Conservation (phyloP, 2,888 invertebrate species). For the Eudemis profundana region DNA sequence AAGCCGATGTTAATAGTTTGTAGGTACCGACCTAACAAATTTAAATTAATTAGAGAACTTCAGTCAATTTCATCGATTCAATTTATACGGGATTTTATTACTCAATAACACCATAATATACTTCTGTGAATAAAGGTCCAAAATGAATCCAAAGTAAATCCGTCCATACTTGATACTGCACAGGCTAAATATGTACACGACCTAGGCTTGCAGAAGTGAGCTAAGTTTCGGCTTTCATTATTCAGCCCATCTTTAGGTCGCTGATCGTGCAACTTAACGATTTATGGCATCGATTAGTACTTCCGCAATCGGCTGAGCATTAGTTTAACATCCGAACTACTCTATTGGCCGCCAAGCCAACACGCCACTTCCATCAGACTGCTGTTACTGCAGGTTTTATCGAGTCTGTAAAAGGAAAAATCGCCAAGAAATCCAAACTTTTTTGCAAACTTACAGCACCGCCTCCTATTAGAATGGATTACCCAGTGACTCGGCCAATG, state of each 20-base stretch:
- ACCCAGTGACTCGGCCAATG: constrained; percentile 12
- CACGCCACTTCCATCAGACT: not conserved
- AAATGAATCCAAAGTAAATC: too few species aligned
- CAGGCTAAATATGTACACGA: not conserved
- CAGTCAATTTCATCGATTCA: too few species aligned
- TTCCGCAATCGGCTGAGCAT: constrained; percentile 18
- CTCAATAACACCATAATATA: too few species aligned
- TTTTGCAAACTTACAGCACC: too few species aligned
- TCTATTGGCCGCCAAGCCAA: not conserved
- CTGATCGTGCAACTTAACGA: constrained; percentile 23
- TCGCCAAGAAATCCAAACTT: too few species aligned
- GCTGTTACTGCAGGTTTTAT: not conserved
- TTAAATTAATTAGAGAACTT: too few species aligned
- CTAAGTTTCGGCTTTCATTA: not conserved
- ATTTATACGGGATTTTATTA: too few species aligned
- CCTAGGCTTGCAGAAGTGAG: not conserved
- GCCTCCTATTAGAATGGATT: constrained; percentile 1
- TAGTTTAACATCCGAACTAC: constrained; percentile 22
- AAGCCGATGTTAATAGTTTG: not conserved
- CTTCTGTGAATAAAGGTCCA: too few species aligned
- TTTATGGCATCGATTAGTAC: constrained; percentile 29
- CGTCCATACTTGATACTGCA: too few species aligned
- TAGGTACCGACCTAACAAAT: too few species aligned
- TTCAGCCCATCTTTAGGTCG: not conserved
- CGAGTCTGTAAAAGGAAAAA: too few species aligned